Evolutionary conservation across 1,140 invertebrate genomes (phyloP).

Genomic region (Grapholita molesta): DNA sequence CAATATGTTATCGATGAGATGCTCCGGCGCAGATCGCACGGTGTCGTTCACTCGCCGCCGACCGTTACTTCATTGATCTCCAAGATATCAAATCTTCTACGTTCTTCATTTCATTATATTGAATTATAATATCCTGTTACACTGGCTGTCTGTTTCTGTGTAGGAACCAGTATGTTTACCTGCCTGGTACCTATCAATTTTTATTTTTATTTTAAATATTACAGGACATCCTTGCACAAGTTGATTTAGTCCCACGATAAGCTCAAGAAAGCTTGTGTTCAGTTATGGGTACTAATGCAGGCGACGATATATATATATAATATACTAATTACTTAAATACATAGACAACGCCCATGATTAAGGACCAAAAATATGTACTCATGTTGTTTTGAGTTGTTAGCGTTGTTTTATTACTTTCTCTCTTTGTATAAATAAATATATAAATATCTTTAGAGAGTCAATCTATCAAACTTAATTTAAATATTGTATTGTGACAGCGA

Average conservation of each 20-base stretch:
- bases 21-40: conserved; percentile 29
- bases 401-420: not conserved
- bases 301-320: too few species aligned
- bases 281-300: too few species aligned
- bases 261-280: too few species aligned
- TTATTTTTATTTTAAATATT: not conserved
- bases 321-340: too few species aligned
- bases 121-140: not conserved
- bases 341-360: too few species aligned
- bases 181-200: too few species aligned
- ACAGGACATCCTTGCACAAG: too few species aligned
- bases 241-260: too few species aligned
- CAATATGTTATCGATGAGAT: conserved; percentile 8
- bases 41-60: conserved; percentile 33
- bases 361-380: too few species aligned
- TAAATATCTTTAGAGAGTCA: not conserved
- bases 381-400: conserved; percentile 11
- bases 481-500: not conserved
- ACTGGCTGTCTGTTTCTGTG: too few species aligned
- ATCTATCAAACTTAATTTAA: not conserved
- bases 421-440: not conserved
- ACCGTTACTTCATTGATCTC: conserved; percentile 29
- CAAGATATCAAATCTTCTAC: not conserved
- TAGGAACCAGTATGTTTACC: too few species aligned
- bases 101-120: conserved; percentile 4